A percentile compares a stretch with the other conserved stretches of the same genome.
phyloP scores from a whole-genome alignment of 2,113 vertebrate species.

The Origma solitaria region DNA sequence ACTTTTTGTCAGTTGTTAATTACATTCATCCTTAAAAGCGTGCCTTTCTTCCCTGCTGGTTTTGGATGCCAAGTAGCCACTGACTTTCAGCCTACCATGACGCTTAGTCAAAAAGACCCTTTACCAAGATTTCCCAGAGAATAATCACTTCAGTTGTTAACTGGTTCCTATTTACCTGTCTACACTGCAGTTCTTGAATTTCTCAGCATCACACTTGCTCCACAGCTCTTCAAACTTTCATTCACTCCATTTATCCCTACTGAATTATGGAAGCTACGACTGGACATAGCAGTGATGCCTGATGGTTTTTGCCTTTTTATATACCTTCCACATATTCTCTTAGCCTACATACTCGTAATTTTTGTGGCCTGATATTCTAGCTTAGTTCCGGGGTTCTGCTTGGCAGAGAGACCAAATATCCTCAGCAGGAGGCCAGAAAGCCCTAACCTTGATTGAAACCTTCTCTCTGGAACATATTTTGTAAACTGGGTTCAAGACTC shows the following conservation, averaged over 20 bases:
- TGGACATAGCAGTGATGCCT: neutral
- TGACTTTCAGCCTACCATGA: neutral
- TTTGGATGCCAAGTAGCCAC: neutral
- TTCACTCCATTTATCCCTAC: neutral
- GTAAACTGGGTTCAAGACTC: no score
- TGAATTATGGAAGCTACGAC: neutral
- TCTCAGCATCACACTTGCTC: neutral
- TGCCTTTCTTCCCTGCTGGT: neutral
- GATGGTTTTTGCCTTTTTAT: no score
- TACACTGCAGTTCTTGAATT: neutral
- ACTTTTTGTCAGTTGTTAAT: neutral
- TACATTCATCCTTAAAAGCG: accelerated
- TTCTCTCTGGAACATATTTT: no score
- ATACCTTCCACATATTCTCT: no score
- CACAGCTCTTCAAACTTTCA: neutral
- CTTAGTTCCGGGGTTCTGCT: no score
- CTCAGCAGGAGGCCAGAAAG: no score
- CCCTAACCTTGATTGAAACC: no score
- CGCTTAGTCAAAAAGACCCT: neutral
- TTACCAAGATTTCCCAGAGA: neutral
- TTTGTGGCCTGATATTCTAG: no score
- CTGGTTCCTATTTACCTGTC: neutral
- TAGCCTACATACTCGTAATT: no score
- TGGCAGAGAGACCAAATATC: no score
- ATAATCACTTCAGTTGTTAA: neutral